phyloP scores from a whole-genome alignment of 64 coral and sea anemone species.

The Montipora foliosa region DNA sequence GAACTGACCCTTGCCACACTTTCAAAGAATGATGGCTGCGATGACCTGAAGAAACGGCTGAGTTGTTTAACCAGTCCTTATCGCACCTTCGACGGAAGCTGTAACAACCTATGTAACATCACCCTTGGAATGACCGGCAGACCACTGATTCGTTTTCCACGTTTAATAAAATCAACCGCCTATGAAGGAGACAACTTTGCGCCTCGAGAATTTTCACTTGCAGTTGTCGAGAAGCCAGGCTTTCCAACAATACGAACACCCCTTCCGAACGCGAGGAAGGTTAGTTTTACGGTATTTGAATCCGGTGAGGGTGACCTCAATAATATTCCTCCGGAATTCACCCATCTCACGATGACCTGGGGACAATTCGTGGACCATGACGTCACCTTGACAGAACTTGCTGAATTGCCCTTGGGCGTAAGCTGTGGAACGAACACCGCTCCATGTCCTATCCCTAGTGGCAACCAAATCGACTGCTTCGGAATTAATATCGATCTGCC shows the following conservation, averaged over 20 bases:
- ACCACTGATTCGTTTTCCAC: background rate
- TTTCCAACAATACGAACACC: background rate
- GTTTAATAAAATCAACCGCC: background rate
- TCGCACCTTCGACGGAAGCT: slow-evolving; percentile 39
- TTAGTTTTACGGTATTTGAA: background rate
- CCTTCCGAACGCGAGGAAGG: background rate
- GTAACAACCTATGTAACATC: slow-evolving; percentile 44
- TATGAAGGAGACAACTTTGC: background rate
- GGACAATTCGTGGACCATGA: slow-evolving; percentile 66
- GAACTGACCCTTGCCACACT: background rate
- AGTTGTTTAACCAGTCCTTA: background rate
- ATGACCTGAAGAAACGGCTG: background rate
- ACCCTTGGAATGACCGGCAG: background rate
- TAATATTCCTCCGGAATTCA: background rate
- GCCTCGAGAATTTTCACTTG: background rate
- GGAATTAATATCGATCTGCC: background rate
- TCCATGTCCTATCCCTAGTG: background rate
- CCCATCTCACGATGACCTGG: slow-evolving; percentile 65
- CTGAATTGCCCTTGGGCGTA: background rate
- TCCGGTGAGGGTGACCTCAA: too few species aligned
- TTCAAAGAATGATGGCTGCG: background rate
- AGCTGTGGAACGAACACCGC: background rate
- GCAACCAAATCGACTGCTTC: background rate
- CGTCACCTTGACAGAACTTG: slow-evolving; percentile 27
- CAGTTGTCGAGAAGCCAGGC: background rate